Percentiles rank a stretch among this genome's conserved stretches.
phyloP scores from a whole-genome alignment of 2,113 vertebrate species.

The Hippocampus comes region DNA sequence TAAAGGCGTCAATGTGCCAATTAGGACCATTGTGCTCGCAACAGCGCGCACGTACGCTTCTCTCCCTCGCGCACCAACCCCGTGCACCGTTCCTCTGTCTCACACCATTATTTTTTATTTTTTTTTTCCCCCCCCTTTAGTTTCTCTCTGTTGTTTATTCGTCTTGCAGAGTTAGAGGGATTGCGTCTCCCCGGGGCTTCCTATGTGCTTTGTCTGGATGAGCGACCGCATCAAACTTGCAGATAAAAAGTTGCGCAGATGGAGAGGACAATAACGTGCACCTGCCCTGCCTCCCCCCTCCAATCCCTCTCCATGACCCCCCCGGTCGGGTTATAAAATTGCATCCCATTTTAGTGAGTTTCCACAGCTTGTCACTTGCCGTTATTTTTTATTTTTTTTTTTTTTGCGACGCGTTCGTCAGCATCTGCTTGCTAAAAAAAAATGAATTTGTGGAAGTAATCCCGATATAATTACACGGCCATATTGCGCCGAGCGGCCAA shows the following conservation, averaged over 20 bases:
- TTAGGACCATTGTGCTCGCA: conserved; percentile 37
- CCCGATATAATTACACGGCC: neutral
- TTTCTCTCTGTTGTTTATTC: conserved; percentile 12
- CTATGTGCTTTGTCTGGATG: conserved; percentile 24
- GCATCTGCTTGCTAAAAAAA: neutral
- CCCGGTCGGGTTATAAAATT: neutral
- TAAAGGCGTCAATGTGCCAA: conserved; percentile 36
- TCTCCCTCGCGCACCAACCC: neutral
- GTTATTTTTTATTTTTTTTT: neutral
- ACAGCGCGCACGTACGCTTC: neutral
- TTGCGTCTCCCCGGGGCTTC: conserved; percentile 15
- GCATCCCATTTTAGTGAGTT: neutral
- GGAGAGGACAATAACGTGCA: neutral
- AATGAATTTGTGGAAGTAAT: neutral
- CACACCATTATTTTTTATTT: neutral
- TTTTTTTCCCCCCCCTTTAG: neutral
- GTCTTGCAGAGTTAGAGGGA: conserved; percentile 12
- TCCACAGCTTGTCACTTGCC: neutral
- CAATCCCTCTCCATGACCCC: too few relatives aligned
- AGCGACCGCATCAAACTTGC: conserved; percentile 8
- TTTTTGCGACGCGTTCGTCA: neutral
- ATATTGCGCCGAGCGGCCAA: neutral
- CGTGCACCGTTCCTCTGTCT: neutral
- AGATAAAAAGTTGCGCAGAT: conserved; percentile 7
- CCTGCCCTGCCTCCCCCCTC: neutral